Conservation (phyloP, 2,113 vertebrate genomes). For the Odocoileus hemionus region DNA sequence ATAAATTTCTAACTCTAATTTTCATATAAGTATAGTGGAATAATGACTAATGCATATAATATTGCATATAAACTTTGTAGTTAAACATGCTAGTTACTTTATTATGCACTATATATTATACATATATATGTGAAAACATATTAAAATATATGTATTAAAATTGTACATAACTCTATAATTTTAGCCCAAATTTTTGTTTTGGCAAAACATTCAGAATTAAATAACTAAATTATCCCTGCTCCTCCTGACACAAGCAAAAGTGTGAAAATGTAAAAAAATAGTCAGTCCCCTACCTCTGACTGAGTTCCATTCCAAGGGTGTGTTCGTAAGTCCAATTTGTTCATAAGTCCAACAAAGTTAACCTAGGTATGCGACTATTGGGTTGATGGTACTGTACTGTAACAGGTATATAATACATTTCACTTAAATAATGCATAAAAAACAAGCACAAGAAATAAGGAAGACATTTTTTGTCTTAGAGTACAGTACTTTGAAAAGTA, state of each 20-base stretch:
- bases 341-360: neutral
- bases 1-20: conserved; percentile 17
- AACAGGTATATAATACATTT: neutral
- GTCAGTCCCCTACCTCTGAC: neutral
- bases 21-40: neutral
- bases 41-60: neutral
- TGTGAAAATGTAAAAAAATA: neutral
- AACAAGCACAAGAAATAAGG: neutral
- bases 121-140: neutral
- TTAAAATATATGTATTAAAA: neutral
- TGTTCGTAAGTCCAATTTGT: neutral
- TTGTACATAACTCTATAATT: neutral
- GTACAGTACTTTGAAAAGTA: neutral
- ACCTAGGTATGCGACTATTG: neutral
- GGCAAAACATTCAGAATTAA: neutral
- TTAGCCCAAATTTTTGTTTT: neutral
- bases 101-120: neutral
- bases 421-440: neutral
- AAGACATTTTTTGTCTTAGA: neutral
- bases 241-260: neutral
- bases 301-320: neutral
- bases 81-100: neutral
- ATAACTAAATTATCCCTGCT: neutral
- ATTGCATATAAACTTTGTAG: neutral
- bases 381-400: neutral